Evolutionary conservation across 2,113 vertebrate species (phyloP), one percentile per base, ranked within the genome.

Genomic region (Cochlearius cochlearius): DNA sequence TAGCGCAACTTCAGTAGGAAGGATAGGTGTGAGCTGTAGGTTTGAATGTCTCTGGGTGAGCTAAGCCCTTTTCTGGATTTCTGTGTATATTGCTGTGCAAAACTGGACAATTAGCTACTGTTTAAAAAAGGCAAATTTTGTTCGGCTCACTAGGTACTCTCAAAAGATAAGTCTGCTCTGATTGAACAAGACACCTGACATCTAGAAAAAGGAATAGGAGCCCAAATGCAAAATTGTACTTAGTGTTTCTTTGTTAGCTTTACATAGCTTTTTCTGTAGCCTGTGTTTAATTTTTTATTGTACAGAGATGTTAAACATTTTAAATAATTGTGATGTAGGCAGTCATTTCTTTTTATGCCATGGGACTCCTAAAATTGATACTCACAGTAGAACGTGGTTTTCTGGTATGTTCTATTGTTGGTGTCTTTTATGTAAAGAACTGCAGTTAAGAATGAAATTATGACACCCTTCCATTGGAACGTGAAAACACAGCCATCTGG

Each of bases 401-500:
- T 91, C 53, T 60, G 43, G 72, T 71, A 30, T 15, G 10, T 82
- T 95, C 77, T 91, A 81, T 85, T 92, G 92, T 72, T 78, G 13
- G 32, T 89, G 56, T 69, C 88, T 91, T 92, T 96, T 88, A 91
- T 92, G 76, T 71, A 85, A 87, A 92, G 83, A 92, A 74, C 36
- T 86, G 74, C 69, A 92, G 72, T 94, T 63, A 84, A 74, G 66
- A 95, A 87, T 71, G 62, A 59, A 94, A 92, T 85, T 78, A 52
- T 12, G 20, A 88, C 69, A 96, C 36, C 32, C 45, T 89, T 81
- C 52, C 71, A 71, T 17, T 69, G 34, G 71, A 78, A 96, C 12
- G 34, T 59, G 72, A 92, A 93, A 92, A 88, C 56, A 94, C 27
- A 93, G 80, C 88, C 90, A 91, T 91, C 81, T 95, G 80, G 84